A percentile compares a stretch with the other conserved stretches of the same genome.
Evolutionary conservation across 2,113 vertebrate genomes (phyloP).

Genomic region (Abramis brama): DNA sequence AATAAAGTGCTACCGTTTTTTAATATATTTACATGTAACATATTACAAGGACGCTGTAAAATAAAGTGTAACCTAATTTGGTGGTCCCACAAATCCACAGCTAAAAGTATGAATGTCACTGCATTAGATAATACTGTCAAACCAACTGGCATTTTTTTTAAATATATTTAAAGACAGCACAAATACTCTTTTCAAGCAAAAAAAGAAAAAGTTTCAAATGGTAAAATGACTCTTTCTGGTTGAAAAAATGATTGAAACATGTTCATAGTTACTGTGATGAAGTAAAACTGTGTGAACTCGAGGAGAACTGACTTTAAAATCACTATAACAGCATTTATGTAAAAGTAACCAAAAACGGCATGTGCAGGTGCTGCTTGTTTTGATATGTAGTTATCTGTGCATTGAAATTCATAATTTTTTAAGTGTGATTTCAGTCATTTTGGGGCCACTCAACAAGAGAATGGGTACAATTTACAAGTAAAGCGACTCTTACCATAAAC

Average conservation of each 20-base stretch:
- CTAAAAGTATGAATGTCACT: neutral
- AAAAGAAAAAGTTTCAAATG: neutral
- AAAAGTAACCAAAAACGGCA: neutral
- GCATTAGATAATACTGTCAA: neutral
- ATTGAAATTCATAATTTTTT: neutral
- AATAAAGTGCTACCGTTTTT: neutral
- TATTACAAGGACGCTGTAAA: neutral
- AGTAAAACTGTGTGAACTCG: neutral
- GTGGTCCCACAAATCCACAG: neutral
- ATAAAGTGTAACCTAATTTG: neutral
- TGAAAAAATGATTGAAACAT: neutral
- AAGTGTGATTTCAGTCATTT: neutral
- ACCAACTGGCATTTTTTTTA: neutral
- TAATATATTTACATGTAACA: neutral
- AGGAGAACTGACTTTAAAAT: neutral
- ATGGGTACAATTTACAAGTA: neutral
- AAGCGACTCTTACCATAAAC: constrained; percentile 69
- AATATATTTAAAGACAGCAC: neutral
- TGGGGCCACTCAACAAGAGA: neutral
- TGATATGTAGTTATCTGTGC: neutral
- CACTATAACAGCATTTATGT: neutral
- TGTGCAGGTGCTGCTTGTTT: neutral
- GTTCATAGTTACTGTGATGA: neutral
- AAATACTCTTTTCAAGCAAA: neutral
- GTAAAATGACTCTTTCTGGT: neutral